Conservation (phyloP, 1,140 invertebrate species). For the Euschistus heros region DNA sequence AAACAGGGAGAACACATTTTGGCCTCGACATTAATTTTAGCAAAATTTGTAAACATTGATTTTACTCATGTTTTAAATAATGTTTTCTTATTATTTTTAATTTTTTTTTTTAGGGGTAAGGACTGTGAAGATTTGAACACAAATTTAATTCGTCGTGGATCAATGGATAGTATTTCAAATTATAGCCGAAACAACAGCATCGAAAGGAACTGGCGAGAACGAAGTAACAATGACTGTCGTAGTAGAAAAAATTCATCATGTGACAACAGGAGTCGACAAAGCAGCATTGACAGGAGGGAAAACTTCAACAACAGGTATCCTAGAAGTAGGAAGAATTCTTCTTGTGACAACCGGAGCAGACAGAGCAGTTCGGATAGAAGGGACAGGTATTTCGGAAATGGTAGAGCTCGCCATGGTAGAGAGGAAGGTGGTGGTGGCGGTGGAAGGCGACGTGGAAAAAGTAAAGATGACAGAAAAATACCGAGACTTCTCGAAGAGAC, state of each 20-base stretch:
- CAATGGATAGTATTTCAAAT: constrained; percentile 19
- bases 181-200: constrained; percentile 22
- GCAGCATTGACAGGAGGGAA: constrained; percentile 11
- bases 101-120: constrained; percentile 16
- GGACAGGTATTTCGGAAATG: neutral
- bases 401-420: neutral
- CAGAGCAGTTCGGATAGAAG: neutral
- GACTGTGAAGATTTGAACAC: neutral
- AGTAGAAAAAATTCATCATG: constrained; percentile 7
- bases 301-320: neutral
- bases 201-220: constrained; percentile 15
- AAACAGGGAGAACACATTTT: too few species aligned
- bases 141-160: constrained; percentile 11
- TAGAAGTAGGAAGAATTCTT: constrained; percentile 12
- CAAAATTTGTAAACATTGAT: too few species aligned
- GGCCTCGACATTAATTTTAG: too few species aligned
- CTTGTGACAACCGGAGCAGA: constrained; percentile 4
- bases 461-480: constrained; percentile 8
- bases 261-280: constrained; percentile 18
- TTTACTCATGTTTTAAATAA: too few species aligned
- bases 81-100: neutral
- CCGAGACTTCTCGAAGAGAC: neutral
- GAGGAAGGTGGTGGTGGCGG: neutral
- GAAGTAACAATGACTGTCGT: constrained; percentile 1
- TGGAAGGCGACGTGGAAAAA: neutral